Evolutionary conservation across 2,888 invertebrate species (phyloP).

Genomic region (Neelides folsomi): DNA sequence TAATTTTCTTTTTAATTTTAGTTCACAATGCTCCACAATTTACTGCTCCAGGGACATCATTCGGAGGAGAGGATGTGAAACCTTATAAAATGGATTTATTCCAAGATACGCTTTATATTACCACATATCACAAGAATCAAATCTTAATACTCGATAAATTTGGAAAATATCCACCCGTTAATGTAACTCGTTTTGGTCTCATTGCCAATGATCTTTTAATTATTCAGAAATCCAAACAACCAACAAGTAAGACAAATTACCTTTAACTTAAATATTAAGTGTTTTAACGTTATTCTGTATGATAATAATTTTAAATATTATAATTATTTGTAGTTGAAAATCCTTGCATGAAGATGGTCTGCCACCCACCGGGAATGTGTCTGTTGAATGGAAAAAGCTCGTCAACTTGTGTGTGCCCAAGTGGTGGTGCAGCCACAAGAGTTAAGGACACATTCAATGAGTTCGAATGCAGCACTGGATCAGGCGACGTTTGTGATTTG

Average conservation of each 20-base stretch:
- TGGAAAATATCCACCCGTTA: conserved; percentile 45
- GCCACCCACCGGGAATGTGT: conserved; percentile 27
- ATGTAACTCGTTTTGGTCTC: conserved; percentile 39
- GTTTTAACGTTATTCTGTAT: too few relatives aligned
- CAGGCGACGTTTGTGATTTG: conserved; percentile 40
- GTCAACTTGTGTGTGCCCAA: conserved; percentile 30
- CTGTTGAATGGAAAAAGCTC: conserved; percentile 27
- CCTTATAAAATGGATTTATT: conserved; percentile 61
- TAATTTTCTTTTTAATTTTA: conserved; percentile 1
- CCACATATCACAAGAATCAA: conserved; percentile 50
- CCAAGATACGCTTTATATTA: conserved; percentile 55
- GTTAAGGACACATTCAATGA: conserved; percentile 2
- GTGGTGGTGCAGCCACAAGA: conserved; percentile 11
- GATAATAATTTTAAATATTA: too few relatives aligned
- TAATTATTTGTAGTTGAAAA: conserved; percentile 31
- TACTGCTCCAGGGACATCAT: not conserved
- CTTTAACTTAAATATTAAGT: too few relatives aligned
- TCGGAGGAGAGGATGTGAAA: conserved; percentile 42
- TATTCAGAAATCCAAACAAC: conserved; percentile 53
- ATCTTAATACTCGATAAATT: conserved; percentile 55
- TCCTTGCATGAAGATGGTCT: conserved; percentile 46
- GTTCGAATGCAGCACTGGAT: conserved; percentile 16
- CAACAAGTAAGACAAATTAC: too few relatives aligned
- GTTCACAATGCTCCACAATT: not conserved
- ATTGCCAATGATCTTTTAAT: conserved; percentile 52